Base-by-base conservation (phyloP, 1,140 invertebrate genomes). In the Telenomus remus region DNA sequence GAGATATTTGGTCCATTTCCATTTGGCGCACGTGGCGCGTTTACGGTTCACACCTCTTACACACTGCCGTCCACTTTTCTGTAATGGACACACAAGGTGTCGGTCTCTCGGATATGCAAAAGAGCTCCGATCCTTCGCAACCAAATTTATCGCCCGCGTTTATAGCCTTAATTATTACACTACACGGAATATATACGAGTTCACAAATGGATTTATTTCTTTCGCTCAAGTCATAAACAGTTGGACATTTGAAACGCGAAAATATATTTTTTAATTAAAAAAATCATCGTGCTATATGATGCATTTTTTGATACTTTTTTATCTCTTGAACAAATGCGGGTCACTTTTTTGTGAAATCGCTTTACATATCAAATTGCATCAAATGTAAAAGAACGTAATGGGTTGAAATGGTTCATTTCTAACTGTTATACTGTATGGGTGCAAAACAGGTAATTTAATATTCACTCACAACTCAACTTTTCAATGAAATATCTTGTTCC, bases 11-110 rank as follows among this genome's bases (percentile, higher is more conserved):
- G 82, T 86, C 83, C 85, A 85, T 85, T 86, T 86, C 86, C 86
- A 87, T 87, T 87, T 84, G 85, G 64, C 82, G 84, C 86, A 87
- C 86, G 86, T 87, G 85, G 82, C 85, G 84, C 85, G 80, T 78
- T 78, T 71, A 78, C 76, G 70, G 47, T 79, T 79, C 77, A 66
- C 77, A 76, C 77, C 77, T 79, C 72, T 72, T 72, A 65, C 77
- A 37, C 68, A 37, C 56, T 0, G 11, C 47, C 65, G 53, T 70
- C 57, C 69, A 49, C 54, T 78, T 60, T 54, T 59, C 55, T 48
- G 15, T 66, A 70, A 76, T 71, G 71, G 64, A 75, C 65, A 65
- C 34, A 48, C 66, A 74, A 78, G 76, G 70, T 74, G 65, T 71
- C 55, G 70, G 57, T 47, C 19, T 27, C 44, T 51, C 39, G 19